phyloP scores from a whole-genome alignment of 2,113 vertebrate species.

The Atherinomorus stipes region DNA sequence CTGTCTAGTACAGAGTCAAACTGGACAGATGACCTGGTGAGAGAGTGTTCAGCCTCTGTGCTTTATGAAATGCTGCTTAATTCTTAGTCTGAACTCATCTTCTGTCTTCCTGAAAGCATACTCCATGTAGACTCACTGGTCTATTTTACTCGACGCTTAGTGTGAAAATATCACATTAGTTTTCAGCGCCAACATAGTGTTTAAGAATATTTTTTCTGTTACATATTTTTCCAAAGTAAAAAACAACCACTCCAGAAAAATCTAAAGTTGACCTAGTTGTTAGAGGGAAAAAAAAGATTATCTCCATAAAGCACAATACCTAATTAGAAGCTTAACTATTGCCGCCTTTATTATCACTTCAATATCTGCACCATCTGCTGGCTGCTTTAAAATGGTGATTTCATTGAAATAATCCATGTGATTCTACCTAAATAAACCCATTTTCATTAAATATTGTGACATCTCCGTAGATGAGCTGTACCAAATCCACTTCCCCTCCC shows the following conservation, averaged over 20 bases:
- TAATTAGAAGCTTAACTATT: slow-evolving; percentile 59
- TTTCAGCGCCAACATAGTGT: slow-evolving; percentile 5
- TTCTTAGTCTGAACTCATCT: slow-evolving; percentile 23
- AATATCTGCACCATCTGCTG: slow-evolving; percentile 53
- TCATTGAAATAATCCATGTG: slow-evolving; percentile 27
- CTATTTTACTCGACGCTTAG: slow-evolving; percentile 14
- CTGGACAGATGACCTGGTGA: slow-evolving; percentile 25
- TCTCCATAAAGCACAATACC: slow-evolving; percentile 38
- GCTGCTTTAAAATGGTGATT: slow-evolving; percentile 23
- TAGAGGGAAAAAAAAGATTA: slow-evolving; percentile 55
- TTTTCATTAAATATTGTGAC: slow-evolving; percentile 62
- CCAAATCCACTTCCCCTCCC: slow-evolving; percentile 63
- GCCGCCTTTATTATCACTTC: slow-evolving; percentile 7
- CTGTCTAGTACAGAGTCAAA: slow-evolving; percentile 10
- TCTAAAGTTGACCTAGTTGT: slow-evolving; percentile 62
- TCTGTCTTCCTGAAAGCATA: slow-evolving; percentile 2
- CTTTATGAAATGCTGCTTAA: neutral
- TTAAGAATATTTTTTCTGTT: neutral
- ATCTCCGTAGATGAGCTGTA: slow-evolving; percentile 37
- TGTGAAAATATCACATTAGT: slow-evolving; percentile 12
- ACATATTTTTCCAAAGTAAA: too few relatives aligned
- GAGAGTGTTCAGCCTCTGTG: slow-evolving; percentile 1
- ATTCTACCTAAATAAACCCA: slow-evolving; percentile 42
- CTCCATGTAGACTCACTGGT: neutral
- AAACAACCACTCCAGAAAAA: slow-evolving; percentile 11